phyloP scores from a whole-genome alignment of 2,113 vertebrate species.

The Scomber scombrus region DNA sequence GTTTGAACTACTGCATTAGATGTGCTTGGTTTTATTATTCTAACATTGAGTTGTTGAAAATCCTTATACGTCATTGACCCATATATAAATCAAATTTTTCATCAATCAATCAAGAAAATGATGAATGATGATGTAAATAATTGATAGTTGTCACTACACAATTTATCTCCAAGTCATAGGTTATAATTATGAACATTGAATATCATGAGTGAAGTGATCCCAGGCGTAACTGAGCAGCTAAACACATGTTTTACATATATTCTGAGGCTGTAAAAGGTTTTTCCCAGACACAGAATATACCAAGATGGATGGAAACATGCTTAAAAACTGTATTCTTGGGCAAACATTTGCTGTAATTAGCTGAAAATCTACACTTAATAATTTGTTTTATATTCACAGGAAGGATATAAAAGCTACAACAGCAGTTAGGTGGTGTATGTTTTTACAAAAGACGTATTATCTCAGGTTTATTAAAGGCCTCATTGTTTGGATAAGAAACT shows the following conservation, averaged over 20 bases:
- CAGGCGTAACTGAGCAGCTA: neutral
- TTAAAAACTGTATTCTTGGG: conserved; percentile 18
- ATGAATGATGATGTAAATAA: neutral
- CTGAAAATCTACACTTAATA: conserved; percentile 29
- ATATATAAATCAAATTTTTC: too few relatives aligned
- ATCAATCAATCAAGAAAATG: neutral
- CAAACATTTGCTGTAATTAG: conserved; percentile 40
- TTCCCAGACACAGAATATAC: neutral
- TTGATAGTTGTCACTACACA: too few relatives aligned
- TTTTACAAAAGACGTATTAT: conserved; percentile 42
- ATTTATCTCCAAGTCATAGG: too few relatives aligned
- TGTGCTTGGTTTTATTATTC: too few relatives aligned
- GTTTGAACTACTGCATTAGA: too few relatives aligned
- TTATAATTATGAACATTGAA: neutral
- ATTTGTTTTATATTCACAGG: conserved; percentile 59
- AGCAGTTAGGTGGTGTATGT: neutral
- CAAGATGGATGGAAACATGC: conserved; percentile 13
- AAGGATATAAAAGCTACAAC: conserved; percentile 46
- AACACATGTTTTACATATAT: neutral
- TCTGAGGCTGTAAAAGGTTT: conserved; percentile 17
- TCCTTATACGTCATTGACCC: too few relatives aligned
- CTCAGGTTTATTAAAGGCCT: conserved; percentile 54
- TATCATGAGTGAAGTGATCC: neutral
- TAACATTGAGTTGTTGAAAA: too few relatives aligned
- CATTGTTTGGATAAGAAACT: conserved; percentile 64